A percentile compares a stretch with the other conserved stretches of the same genome.
These are phyloP conservation scores for Ophthalmolycus amberensis DNA, from an alignment of 2,113 vertebrate genomes.

Conservation along the genomic window DNA sequence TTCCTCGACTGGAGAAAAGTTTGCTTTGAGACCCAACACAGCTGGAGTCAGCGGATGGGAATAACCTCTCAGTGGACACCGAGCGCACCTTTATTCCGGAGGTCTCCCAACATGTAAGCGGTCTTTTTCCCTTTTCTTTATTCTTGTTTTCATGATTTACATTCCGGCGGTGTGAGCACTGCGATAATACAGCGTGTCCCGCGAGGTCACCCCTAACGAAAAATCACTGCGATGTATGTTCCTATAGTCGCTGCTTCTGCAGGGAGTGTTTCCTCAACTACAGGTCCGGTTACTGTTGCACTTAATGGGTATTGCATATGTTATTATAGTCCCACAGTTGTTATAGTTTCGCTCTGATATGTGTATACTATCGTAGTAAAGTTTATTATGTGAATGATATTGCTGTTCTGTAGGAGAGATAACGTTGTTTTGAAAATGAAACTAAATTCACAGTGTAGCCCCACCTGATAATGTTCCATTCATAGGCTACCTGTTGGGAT, in stretches of 20 bases:
- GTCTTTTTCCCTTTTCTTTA: neutral
- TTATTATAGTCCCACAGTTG: neutral
- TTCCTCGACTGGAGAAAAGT: conserved; percentile 64
- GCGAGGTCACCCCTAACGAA: conserved; percentile 60
- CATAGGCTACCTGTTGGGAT: neutral
- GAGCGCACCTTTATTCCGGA: conserved; percentile 56
- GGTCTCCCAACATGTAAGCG: conserved; percentile 73
- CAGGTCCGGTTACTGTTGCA: neutral
- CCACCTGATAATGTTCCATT: neutral
- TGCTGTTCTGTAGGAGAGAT: neutral
- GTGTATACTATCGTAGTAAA: neutral
- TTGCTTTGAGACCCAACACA: conserved; percentile 57
- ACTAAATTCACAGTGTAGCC: neutral
- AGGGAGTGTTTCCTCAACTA: neutral
- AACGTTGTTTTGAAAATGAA: neutral
- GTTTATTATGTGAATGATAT: neutral
- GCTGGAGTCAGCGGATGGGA: conserved; percentile 72
- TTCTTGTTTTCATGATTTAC: conserved; percentile 34
- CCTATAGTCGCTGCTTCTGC: conserved; percentile 24
- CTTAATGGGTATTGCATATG: neutral
- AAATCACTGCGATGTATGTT: conserved; percentile 17
- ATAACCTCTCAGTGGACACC: conserved; percentile 20
- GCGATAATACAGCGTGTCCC: conserved; percentile 29
- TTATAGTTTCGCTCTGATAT: neutral
- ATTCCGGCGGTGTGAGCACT: conserved; percentile 58